Conservation (phyloP, 1,140 invertebrate genomes). For the Drosophila ercepeae region DNA sequence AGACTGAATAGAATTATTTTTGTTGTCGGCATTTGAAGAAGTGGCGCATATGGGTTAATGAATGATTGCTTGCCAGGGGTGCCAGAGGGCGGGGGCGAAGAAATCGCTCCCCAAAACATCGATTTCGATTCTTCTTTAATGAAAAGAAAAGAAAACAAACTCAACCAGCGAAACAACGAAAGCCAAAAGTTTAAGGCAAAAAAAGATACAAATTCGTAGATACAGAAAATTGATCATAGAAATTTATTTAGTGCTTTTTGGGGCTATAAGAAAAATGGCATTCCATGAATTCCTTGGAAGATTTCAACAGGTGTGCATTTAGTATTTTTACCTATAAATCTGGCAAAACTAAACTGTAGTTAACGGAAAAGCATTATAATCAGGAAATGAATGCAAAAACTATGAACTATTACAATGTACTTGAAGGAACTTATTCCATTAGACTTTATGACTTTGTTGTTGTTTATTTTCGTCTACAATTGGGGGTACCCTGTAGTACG, state of each 20-base stretch:
- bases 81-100: not conserved
- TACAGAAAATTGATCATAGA: conserved; percentile 13
- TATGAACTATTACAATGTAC: conserved; percentile 47
- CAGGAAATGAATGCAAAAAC: conserved; percentile 17
- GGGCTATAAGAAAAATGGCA: not conserved
- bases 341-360: conserved; percentile 37
- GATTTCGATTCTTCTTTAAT: conserved; percentile 7
- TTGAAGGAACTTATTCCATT: conserved; percentile 62
- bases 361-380: conserved; percentile 33
- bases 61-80: conserved; percentile 21
- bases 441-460: conserved; percentile 42
- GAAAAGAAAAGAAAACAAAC: not conserved
- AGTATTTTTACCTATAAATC: conserved; percentile 2
- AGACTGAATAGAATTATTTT: conserved; percentile 19
- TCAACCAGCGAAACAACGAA: conserved; percentile 9
- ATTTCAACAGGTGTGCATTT: conserved; percentile 5
- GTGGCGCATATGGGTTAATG: conserved; percentile 43
- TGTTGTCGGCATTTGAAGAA: conserved; percentile 22
- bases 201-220: not conserved
- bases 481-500: conserved; percentile 4
- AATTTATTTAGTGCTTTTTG: conserved; percentile 22
- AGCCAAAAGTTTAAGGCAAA: not conserved
- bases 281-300: conserved; percentile 14
- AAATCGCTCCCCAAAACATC: conserved; percentile 26
- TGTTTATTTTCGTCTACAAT: conserved; percentile 7